Conservation (phyloP, 2,888 invertebrate species). For the Napeogenes sylphis region DNA sequence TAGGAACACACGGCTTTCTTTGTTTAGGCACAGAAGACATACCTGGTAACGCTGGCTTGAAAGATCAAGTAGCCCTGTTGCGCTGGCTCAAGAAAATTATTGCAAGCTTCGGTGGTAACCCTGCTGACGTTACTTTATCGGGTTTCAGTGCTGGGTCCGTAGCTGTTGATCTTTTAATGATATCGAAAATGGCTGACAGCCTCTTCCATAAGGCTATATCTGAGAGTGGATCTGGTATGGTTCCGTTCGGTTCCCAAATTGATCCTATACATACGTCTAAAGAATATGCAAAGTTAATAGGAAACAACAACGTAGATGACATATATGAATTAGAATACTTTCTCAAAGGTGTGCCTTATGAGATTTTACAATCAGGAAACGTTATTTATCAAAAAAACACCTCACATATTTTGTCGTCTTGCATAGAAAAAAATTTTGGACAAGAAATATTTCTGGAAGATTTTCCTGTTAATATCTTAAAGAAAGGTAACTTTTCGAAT, state of each 20-base stretch:
- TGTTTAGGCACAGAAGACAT: constrained; percentile 40
- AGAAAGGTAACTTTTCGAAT: constrained; percentile 34
- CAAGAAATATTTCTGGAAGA: constrained; percentile 39
- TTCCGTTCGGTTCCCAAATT: constrained; percentile 28
- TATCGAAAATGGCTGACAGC: constrained; percentile 43
- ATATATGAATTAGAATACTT: constrained; percentile 39
- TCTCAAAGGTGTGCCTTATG: constrained; percentile 38
- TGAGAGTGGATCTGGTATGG: constrained; percentile 33
- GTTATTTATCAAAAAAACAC: constrained; percentile 28
- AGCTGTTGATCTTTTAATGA: constrained; percentile 47
- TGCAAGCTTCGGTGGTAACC: constrained; percentile 41
- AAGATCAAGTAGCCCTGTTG: constrained; percentile 43
- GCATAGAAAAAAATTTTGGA: constrained; percentile 35
- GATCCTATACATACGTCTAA: constrained; percentile 35
- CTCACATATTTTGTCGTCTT: constrained; percentile 35
- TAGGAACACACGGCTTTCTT: constrained; percentile 42
- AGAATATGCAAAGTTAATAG: constrained; percentile 30
- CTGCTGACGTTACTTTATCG: constrained; percentile 43
- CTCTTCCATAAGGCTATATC: constrained; percentile 33
- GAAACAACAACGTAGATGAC: constrained; percentile 31
- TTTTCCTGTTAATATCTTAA: constrained; percentile 42
- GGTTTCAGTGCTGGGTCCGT: constrained; percentile 54
- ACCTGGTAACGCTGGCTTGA: constrained; percentile 47
- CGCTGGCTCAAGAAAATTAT: constrained; percentile 36
- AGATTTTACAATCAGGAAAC: constrained; percentile 37